Evolutionary conservation across 2,888 invertebrate species (phyloP), one percentile per base, ranked within the genome.

Genomic region (Diarsia rubi): DNA sequence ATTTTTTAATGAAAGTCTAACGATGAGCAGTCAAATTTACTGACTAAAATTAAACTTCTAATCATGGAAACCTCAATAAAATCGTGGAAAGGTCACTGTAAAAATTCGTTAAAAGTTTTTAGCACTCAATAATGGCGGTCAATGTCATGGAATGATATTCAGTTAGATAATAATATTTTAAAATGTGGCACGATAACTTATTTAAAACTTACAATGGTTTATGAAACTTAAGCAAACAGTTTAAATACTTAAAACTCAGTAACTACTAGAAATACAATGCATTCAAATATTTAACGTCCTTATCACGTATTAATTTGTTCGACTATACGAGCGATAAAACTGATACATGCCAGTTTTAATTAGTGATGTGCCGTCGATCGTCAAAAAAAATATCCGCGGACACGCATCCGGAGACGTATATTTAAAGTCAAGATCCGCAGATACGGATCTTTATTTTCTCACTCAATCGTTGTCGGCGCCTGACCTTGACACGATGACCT

Each of bases 321-420:
- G n/a, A 67, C 44, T 44, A 59, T 24, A 66, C 37, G 57, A 57
- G 16, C 31, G 37, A 24, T 79, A 73, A 45, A 21, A 24, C 47
- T 62, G 11, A 42, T 78, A 72, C 27, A 62, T 73, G 80, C 54
- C 54, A 62, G 24, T 24, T 31, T 31, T 31, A 31, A 31, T 31
- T 31, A 31, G 31, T 31, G 31, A 4, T 31, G 31, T 31, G 31
- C 31, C 31, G 31, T 31, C 31, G 31, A 31, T 31, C 31, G 31
- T 31, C 31, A 31, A 31, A 31, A 31, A 31, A 4, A 31, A 31
- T 31, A 31, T 3, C 31, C 31, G 31, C 31, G 31, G 31, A 31
- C 31, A 31, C 31, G 31, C 3, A 31, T 31, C 31, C 31, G 31
- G 31, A n/a, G n/a, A n/a, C n/a, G n/a, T n/a, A n/a, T n/a, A n/a